phyloP scores from a whole-genome alignment of 2,888 invertebrate species.

The Eulithis testata region DNA sequence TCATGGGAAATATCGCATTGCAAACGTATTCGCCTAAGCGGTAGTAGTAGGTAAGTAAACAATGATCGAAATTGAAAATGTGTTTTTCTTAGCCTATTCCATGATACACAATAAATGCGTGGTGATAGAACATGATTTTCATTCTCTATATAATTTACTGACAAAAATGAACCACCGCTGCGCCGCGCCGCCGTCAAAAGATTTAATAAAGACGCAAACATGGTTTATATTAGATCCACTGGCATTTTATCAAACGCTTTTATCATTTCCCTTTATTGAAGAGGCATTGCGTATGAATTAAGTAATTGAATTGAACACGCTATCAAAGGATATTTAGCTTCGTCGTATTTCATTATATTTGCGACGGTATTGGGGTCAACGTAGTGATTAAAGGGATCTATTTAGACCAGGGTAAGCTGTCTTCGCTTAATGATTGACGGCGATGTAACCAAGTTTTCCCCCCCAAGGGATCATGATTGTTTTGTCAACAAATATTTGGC shows the following conservation, averaged over 20 bases:
- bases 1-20: conserved; percentile 24
- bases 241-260: conserved; percentile 7
- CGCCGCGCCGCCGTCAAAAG: conserved; percentile 4
- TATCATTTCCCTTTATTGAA: conserved; percentile 12
- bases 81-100: neutral
- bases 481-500: conserved; percentile 25
- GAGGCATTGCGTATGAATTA: conserved; percentile 21
- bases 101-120: conserved; percentile 7
- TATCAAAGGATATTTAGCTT: conserved; percentile 42
- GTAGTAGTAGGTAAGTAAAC: neutral
- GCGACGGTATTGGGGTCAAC: conserved; percentile 41
- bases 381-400: conserved; percentile 51
- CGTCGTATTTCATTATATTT: conserved; percentile 49
- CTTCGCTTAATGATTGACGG: conserved; percentile 41
- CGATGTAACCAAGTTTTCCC: conserved; percentile 25
- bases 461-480: conserved; percentile 19
- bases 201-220: conserved; percentile 13
- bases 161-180: conserved; percentile 2
- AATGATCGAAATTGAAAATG: neutral
- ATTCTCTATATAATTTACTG: neutral
- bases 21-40: conserved; percentile 7
- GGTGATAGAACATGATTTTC: conserved; percentile 16
- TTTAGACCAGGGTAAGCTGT: conserved; percentile 42
- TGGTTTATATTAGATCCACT: neutral
- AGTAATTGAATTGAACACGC: conserved; percentile 35